Conservation (phyloP, 2,113 vertebrate genomes). For the Catharus bicknelli region DNA sequence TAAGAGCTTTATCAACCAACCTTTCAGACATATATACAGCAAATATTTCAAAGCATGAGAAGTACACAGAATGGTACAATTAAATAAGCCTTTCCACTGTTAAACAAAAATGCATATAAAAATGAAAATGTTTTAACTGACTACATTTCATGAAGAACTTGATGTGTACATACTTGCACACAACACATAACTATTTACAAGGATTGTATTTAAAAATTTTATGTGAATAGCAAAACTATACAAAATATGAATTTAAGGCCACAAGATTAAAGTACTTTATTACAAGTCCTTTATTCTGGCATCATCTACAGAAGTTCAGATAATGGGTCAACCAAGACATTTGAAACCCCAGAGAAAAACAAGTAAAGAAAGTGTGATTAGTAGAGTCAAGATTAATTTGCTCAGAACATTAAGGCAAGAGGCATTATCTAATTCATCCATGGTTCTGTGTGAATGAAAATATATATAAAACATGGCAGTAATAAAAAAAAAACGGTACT, state of each 20-base stretch:
- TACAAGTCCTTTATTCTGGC: background rate
- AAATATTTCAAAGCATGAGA: background rate
- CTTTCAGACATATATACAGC: background rate
- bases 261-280: background rate
- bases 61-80: background rate
- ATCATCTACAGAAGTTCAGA: background rate
- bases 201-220: background rate
- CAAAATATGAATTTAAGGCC: background rate
- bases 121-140: background rate
- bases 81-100: background rate
- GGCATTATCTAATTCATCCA: background rate
- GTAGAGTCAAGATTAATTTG: background rate
- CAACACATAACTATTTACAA: background rate
- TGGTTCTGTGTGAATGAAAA: background rate
- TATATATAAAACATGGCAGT: background rate
- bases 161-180: background rate
- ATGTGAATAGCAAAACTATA: background rate
- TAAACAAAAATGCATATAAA: background rate
- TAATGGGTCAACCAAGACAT: background rate
- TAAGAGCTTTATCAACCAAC: background rate
- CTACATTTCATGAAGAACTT: background rate
- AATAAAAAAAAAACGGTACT: background rate
- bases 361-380: background rate
- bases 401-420: background rate
- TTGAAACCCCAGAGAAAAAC: background rate